phyloP scores from a whole-genome alignment of 1,140 invertebrate species.

The Phymastichus coffea region DNA sequence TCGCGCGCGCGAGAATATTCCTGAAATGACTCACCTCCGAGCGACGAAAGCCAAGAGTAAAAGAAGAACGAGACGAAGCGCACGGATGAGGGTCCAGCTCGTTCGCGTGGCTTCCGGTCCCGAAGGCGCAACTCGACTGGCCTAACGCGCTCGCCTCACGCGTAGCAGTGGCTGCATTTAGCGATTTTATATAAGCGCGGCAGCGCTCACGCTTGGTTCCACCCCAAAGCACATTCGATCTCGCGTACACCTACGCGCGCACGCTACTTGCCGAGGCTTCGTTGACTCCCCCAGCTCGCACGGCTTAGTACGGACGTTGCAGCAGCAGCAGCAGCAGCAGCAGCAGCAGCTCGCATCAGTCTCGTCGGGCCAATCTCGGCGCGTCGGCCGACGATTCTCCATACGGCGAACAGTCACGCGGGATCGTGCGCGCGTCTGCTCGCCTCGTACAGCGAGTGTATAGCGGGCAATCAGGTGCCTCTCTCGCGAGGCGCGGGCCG shows the following conservation, averaged over 20 bases:
- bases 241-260: slow-evolving; percentile 41
- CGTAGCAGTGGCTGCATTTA: slow-evolving; percentile 17
- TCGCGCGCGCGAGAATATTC: too few species aligned
- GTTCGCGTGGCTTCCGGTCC: slow-evolving; percentile 36
- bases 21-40: not conserved
- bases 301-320: too few species aligned
- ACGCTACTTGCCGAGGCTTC: too few species aligned
- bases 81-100: too few species aligned
- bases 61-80: too few species aligned
- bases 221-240: slow-evolving; percentile 54
- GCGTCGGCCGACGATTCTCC: too few species aligned
- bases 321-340: too few species aligned
- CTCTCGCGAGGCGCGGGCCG: not conserved
- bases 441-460: not conserved
- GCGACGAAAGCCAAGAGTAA: not conserved
- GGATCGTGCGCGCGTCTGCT: too few species aligned
- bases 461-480: not conserved
- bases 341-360: too few species aligned
- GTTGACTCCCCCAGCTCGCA: too few species aligned
- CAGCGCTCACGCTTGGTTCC: slow-evolving; percentile 54
- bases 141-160: slow-evolving; percentile 11
- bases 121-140: slow-evolving; percentile 32
- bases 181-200: slow-evolving; percentile 56
- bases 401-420: too few species aligned
- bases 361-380: too few species aligned